A percentile compares a stretch with the other conserved stretches of the same genome.
Evolutionary conservation across 1,140 invertebrate genomes (phyloP).

Genomic region (Diorhabda sublineata): DNA sequence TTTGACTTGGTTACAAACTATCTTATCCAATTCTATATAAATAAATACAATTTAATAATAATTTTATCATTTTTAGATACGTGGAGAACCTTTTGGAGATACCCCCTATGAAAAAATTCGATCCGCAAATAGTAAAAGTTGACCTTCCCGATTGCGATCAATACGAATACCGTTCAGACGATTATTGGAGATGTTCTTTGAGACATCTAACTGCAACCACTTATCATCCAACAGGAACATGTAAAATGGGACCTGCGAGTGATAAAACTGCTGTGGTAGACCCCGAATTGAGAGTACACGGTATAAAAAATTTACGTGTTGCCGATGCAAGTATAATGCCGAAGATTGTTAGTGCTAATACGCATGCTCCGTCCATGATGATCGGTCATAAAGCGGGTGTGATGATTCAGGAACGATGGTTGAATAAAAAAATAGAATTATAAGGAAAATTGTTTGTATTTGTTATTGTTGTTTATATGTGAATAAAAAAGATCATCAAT

Average conservation of each 20-base stretch:
- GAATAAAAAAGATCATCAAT: too few relatives aligned
- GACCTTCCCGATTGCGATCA: constrained; percentile 73
- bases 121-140: constrained; percentile 55
- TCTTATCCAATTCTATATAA: too few relatives aligned
- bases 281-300: constrained; percentile 55
- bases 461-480: too few relatives aligned
- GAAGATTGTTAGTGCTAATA: constrained; percentile 60
- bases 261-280: constrained; percentile 80
- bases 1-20: constrained; percentile 26
- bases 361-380: constrained; percentile 62
- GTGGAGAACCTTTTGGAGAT: constrained; percentile 54
- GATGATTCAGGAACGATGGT: constrained; percentile 63
- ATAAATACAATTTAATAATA: too few relatives aligned
- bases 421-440: not conserved
- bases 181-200: constrained; percentile 81
- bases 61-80: constrained; percentile 43
- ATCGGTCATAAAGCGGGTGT: constrained; percentile 63
- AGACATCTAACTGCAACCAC: constrained; percentile 81
- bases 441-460: too few relatives aligned
- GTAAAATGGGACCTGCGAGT: constrained; percentile 77
- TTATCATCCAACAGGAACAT: constrained; percentile 80
- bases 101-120: constrained; percentile 43
- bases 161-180: constrained; percentile 67
- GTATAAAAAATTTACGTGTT: constrained; percentile 55
- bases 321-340: constrained; percentile 64